phyloP scores from a whole-genome alignment of 2,113 vertebrate species.

The Aphyosemion australe region DNA sequence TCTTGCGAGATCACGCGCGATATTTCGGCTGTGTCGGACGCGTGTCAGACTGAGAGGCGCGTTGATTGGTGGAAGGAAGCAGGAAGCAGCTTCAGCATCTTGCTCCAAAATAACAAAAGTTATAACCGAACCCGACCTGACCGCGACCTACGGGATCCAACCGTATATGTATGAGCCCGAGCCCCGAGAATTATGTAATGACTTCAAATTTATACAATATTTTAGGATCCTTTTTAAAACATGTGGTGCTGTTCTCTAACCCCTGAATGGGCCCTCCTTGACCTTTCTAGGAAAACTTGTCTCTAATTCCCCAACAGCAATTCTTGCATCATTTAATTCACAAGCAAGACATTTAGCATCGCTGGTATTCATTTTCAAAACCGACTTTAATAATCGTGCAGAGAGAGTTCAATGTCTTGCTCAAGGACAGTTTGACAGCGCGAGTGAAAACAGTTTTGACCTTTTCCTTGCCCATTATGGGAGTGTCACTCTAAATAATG shows the following conservation, averaged over 20 bases:
- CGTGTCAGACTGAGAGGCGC: too few relatives aligned
- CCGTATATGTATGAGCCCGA: too few relatives aligned
- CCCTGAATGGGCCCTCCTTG: not conserved
- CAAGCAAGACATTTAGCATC: constrained; percentile 25
- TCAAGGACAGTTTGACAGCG: constrained; percentile 40
- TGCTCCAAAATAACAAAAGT: too few relatives aligned
- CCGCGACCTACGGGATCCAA: too few relatives aligned
- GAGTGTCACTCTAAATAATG: constrained; percentile 34
- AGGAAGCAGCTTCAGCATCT: too few relatives aligned
- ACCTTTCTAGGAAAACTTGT: not conserved
- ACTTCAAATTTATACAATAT: too few relatives aligned
- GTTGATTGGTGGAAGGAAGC: too few relatives aligned
- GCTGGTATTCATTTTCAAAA: constrained; percentile 15
- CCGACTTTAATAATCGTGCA: constrained; percentile 24
- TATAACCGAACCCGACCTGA: too few relatives aligned
- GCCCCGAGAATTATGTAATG: too few relatives aligned
- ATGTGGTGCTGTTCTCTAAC: not conserved
- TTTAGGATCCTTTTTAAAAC: not conserved
- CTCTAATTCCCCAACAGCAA: not conserved
- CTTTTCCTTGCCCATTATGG: constrained; percentile 31
- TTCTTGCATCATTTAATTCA: constrained; percentile 3
- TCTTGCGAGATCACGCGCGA: too few relatives aligned
- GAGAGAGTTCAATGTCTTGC: constrained; percentile 22
- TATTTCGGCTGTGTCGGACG: too few relatives aligned
- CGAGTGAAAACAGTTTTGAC: constrained; percentile 36